Conservation (phyloP, 1,140 invertebrate species). For the Coenobita brevimanus region DNA sequence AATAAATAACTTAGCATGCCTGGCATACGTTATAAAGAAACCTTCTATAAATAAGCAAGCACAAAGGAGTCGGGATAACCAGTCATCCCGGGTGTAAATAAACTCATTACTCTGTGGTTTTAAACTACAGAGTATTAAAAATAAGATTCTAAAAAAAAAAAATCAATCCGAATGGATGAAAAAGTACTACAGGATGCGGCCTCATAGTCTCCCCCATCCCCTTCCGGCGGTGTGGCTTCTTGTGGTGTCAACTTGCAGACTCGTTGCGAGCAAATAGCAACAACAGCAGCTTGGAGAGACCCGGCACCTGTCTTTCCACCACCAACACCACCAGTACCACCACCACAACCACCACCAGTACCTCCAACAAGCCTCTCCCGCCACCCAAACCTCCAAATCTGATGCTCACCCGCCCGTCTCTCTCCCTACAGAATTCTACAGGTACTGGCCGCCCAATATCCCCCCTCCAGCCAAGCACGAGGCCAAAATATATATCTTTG, state of each 20-base stretch:
- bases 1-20: too few species aligned
- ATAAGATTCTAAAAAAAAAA: neutral
- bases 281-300: too few species aligned
- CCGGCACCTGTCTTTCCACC: constrained; percentile 22
- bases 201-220: neutral
- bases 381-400: constrained; percentile 61
- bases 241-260: constrained; percentile 53
- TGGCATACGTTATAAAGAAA: too few species aligned
- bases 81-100: too few species aligned
- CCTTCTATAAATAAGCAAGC: too few species aligned
- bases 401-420: constrained; percentile 61
- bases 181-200: constrained; percentile 13
- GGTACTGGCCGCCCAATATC: constrained; percentile 26
- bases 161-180: neutral
- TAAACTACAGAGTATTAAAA: neutral
- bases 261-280: constrained; percentile 43
- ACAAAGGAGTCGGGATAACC: too few species aligned
- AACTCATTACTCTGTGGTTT: neutral
- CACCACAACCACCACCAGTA: constrained; percentile 23
- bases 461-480: neutral
- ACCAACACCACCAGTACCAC: neutral
- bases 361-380: constrained; percentile 43
- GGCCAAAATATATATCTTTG: neutral
- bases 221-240: constrained; percentile 10
- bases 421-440: constrained; percentile 62